Percentiles rank a stretch among this genome's conserved stretches.
Evolutionary conservation across 2,888 invertebrate species (phyloP).

Genomic region (Autographa pulchrina): DNA sequence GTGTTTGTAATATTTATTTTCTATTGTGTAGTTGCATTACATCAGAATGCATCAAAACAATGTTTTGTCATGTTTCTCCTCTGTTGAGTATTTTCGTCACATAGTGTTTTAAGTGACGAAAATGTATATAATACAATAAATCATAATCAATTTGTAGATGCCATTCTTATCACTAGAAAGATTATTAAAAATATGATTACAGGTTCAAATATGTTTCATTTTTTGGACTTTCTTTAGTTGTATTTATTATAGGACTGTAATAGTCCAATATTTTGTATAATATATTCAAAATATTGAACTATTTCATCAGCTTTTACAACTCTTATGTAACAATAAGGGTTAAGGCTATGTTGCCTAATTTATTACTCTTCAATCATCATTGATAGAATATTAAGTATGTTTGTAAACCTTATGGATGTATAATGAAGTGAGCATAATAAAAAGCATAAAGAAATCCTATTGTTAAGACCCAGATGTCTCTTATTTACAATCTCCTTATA

Average conservation of each 20-base stretch:
- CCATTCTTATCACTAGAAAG: neutral
- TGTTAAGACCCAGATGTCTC: too few species aligned
- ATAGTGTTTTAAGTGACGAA: too few species aligned
- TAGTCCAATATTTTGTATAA: neutral
- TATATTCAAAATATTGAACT: too few species aligned
- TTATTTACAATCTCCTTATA: too few species aligned
- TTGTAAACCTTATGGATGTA: constrained; percentile 1
- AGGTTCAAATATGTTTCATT: neutral
- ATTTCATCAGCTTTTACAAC: neutral
- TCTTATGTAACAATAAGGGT: neutral
- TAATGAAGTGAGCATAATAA: neutral
- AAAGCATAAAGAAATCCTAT: too few species aligned
- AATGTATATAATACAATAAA: neutral
- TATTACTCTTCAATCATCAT: neutral
- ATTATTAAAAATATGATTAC: neutral
- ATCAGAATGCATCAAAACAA: too few species aligned
- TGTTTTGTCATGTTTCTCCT: too few species aligned
- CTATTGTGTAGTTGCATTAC: too few species aligned
- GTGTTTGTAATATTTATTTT: too few species aligned
- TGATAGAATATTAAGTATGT: constrained; percentile 28
- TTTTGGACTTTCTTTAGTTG: neutral
- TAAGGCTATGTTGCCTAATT: neutral
- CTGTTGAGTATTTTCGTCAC: too few species aligned
- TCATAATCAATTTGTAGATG: neutral
- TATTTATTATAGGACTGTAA: neutral